Conservation (phyloP, 2,113 vertebrate species). For the Eptesicus fuscus region DNA sequence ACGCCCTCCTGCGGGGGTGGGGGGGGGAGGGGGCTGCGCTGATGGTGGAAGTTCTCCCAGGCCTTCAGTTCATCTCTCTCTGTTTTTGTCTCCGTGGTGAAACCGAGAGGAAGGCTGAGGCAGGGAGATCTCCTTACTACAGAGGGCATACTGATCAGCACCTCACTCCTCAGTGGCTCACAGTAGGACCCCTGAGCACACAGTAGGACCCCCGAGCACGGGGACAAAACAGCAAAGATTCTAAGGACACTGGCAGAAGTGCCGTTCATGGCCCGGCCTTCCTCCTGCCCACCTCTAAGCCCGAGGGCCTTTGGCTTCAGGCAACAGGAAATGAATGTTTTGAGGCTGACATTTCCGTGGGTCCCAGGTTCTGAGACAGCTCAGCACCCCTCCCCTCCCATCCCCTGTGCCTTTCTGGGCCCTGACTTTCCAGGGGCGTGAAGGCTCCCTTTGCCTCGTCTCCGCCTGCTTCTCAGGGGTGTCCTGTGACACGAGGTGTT, state of each 20-base stretch:
- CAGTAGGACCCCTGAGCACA: not conserved
- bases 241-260: not conserved
- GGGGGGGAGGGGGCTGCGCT: not conserved
- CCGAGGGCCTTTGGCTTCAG: not conserved
- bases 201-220: accelerated
- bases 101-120: not conserved
- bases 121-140: not conserved
- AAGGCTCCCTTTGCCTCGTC: not conserved
- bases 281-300: not conserved
- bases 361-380: not conserved
- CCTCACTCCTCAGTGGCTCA: not conserved
- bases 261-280: accelerated
- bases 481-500: not conserved
- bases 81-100: not conserved
- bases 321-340: not conserved
- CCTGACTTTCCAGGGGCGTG: not conserved
- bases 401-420: not conserved
- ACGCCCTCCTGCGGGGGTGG: accelerated
- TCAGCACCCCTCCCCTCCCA: no score
- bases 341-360: not conserved
- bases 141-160: not conserved
- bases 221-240: not conserved
- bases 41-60: no score
- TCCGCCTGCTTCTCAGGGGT: not conserved
- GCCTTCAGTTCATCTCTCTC: not conserved